Evolutionary conservation across 2,113 vertebrate species (phyloP), one percentile per base, ranked within the genome.

Genomic region (Nematolebias whitei): DNA sequence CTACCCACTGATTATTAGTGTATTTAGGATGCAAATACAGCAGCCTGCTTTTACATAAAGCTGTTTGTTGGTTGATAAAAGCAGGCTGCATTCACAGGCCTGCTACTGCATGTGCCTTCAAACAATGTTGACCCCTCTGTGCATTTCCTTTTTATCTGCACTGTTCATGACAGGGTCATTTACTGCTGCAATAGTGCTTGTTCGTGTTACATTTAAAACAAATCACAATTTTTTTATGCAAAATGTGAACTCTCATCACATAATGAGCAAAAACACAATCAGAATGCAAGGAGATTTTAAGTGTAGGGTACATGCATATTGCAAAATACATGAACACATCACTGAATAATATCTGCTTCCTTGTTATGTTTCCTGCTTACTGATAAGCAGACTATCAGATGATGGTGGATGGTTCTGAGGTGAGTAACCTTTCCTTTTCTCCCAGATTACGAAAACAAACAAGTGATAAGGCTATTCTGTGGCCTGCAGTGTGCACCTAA

Each of bases 21-120:
- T 68, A 78, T 80, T 87, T 73, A 59, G 65, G 79, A 87, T 90
- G 86, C 81, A 86, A 90, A 88, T 86, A 29, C 63, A 61, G 71
- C 75, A 53, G 81, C 62, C 65, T 53, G 66, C 63, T 66, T 62
- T 49, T 67, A 63, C 40, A 19, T 69, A 53, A 66, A 49, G 59
- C 73, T 67, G 67, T 79, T 74, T 63, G 66, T 54, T 73, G 69
- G 73, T 66, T 5, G 63, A 89, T 75, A 84, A 84, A 88, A 87
- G 83, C 77, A 24, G 61, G 68, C 43, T 78, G 70, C 56, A 63
- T 84, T 83, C 77, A 87, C 52, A 9, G 48, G 52, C 58, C 71
- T 19, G 0, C 70, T n/a, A 76, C 51, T 3, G 45, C 2, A 26
- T 76, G 66, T 63, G 12, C 68, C 74, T 82, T 82, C 82, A 89